Conservation (phyloP, 2,888 invertebrate genomes). For the Liodrosophila aerea region DNA sequence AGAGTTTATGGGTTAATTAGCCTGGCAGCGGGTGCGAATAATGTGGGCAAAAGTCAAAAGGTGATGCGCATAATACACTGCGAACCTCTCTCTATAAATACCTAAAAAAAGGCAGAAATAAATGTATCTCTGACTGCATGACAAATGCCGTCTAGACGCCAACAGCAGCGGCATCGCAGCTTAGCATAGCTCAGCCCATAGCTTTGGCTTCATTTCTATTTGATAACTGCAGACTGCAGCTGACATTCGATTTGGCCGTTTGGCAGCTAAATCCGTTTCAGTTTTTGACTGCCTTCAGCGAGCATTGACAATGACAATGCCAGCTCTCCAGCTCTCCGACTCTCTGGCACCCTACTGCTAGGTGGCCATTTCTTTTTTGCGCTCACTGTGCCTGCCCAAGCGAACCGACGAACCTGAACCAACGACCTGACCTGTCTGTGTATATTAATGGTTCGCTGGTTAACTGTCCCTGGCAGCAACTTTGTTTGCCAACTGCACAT, state of each 20-base stretch:
- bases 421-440: conserved; percentile 17
- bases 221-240: conserved; percentile 51
- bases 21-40: conserved; percentile 52
- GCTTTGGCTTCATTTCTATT: conserved; percentile 51
- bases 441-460: conserved; percentile 28
- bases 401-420: background rate
- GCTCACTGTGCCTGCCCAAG: conserved; percentile 23
- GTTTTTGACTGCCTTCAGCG: conserved; percentile 51
- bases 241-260: conserved; percentile 60
- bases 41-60: conserved; percentile 38
- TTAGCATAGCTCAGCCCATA: conserved; percentile 39
- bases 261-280: conserved; percentile 62
- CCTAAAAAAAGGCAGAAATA: conserved; percentile 29
- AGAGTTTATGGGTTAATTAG: conserved; percentile 54
- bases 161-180: conserved; percentile 37
- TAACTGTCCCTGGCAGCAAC: conserved; percentile 26
- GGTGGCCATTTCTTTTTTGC: conserved; percentile 52
- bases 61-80: conserved; percentile 56
- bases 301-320: conserved; percentile 45
- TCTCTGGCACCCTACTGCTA: conserved; percentile 16
- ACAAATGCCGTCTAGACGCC: conserved; percentile 70
- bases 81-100: no score
- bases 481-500: conserved; percentile 13
- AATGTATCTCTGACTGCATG: conserved; percentile 62
- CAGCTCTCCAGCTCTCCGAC: background rate